Evolutionary conservation across 2,797 vertebrate genomes (phyloP), one percentile per base, ranked within the genome.

Genomic region (Valencia hispanica): DNA sequence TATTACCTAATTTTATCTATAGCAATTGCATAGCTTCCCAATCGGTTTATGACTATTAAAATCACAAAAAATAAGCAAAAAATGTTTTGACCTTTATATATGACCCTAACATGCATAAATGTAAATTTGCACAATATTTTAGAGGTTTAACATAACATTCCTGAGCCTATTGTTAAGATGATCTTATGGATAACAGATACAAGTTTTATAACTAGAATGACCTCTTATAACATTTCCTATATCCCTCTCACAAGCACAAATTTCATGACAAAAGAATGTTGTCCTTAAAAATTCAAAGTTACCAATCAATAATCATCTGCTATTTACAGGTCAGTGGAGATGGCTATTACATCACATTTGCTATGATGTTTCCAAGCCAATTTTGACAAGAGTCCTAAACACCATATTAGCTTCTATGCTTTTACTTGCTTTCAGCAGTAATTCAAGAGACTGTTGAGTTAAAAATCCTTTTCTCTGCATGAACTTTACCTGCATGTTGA

Each of bases 401-500:
- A 68, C 66, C 1, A 32, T 27, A 43, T 51, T 48, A 55, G 9
- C 10, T 36, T 0, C 41, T 53, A 65, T 66, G 51, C 70, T 39
- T 61, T 63, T 41, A 39, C 51, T n/a, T 79, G 39, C 32, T 75
- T 48, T 78, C 55, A 73, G 36, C 8, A 34, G 14, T 41, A 51
- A n/a, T 74, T 79, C 30, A 20, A 22, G 51, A 12, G 34, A 71
- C 61, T 45, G 47, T 70, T 77, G 72, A 78, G 74, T 43, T 22
- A 50, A 79, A 70, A 70, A 69, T 10, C 9, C 2, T 15, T 0
- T 22, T 70, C 57, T 71, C 70, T 74, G 48, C 47, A 10, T 75
- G 72, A 73, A 73, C 72, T 68, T 71, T 70, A 77, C 41, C 73
- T 77, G 63, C 48, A 84, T 84, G 51, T 71, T 77, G 70, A 84